These are phyloP conservation scores for Chaenodraco wilsoni DNA, from an alignment of 2,797 vertebrate species.

Conservation along the genomic window DNA sequence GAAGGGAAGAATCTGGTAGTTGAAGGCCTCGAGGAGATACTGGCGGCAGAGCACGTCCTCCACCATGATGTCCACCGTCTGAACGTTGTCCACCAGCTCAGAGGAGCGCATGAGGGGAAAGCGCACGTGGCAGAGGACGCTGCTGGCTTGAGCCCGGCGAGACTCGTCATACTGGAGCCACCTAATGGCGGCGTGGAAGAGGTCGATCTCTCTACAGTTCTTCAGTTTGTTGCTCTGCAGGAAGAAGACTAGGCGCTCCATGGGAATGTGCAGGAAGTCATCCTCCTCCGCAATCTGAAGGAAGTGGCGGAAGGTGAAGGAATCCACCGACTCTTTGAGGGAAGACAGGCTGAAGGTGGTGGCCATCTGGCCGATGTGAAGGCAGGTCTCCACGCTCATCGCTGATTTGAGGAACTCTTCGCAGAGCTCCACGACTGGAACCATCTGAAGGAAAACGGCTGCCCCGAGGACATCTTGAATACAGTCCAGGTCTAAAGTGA, in stretches of 20 bases:
- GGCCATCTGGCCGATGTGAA: constrained; percentile 98
- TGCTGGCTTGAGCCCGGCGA: constrained; percentile 86
- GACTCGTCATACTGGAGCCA: constrained; percentile 91
- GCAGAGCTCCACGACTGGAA: constrained; percentile 95
- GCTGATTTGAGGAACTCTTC: constrained; percentile 98
- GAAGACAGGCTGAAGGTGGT: constrained; percentile 95
- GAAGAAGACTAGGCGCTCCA: constrained; percentile 95
- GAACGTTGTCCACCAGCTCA: constrained; percentile 95
- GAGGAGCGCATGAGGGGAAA: constrained; percentile 97
- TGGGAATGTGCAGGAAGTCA: constrained; percentile 95
- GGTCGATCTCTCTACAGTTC: constrained; percentile 93
- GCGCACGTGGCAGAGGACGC: constrained; percentile 92
- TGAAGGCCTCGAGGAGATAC: constrained; percentile 96
- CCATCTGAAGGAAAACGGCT: constrained; percentile 98
- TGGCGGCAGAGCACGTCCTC: constrained; percentile 93
- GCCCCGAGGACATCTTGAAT: constrained; percentile 98
- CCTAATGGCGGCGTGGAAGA: constrained; percentile 91
- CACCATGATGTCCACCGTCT: constrained; percentile 95
- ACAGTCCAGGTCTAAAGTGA: constrained; percentile 95
- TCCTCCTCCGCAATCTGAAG: constrained; percentile 95
- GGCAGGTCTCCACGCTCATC: constrained; percentile 97
- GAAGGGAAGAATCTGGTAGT: constrained; percentile 97
- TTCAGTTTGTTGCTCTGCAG: constrained; percentile 96
- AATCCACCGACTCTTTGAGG: constrained; percentile 93
- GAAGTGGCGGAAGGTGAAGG: constrained; percentile 96